These are phyloP conservation scores for Equus quagga DNA, from an alignment of 2,113 vertebrate genomes.

Conservation along the genomic window DNA sequence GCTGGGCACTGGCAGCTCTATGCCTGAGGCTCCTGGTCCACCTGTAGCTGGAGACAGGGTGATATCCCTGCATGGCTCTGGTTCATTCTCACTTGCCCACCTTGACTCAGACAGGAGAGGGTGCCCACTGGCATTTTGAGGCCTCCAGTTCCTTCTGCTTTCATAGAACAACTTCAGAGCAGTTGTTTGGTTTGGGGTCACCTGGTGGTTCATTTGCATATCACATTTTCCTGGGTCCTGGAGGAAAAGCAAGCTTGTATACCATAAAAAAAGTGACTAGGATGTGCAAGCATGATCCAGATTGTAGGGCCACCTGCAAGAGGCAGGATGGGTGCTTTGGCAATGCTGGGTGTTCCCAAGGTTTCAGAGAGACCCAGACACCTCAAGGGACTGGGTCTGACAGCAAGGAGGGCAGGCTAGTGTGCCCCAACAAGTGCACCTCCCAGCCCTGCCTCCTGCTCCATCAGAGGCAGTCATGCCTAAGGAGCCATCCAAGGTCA, in stretches of 20 bases:
- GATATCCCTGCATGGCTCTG: neutral
- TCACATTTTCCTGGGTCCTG: conserved; percentile 10
- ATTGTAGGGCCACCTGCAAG: neutral
- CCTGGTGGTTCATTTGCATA: conserved; percentile 27
- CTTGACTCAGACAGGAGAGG: neutral
- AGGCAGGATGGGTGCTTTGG: neutral
- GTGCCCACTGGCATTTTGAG: neutral
- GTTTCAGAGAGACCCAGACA: neutral
- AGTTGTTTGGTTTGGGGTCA: neutral
- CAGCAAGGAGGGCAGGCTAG: neutral
- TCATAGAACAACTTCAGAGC: neutral
- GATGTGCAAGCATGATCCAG: neutral
- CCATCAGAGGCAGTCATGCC: neutral
- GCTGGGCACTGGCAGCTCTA: neutral
- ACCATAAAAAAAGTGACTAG: neutral
- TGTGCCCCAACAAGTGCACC: neutral
- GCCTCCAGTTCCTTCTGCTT: neutral
- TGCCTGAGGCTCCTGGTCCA: neutral
- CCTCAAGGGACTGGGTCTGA: neutral
- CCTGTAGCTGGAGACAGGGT: neutral
- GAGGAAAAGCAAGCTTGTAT: neutral
- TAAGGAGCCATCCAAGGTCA: neutral
- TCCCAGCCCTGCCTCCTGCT: neutral
- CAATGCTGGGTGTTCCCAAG: neutral
- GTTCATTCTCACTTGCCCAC: neutral